Evolutionary conservation across 2,797 vertebrate species (phyloP).

Genomic region (Megaceryle alcyon): DNA sequence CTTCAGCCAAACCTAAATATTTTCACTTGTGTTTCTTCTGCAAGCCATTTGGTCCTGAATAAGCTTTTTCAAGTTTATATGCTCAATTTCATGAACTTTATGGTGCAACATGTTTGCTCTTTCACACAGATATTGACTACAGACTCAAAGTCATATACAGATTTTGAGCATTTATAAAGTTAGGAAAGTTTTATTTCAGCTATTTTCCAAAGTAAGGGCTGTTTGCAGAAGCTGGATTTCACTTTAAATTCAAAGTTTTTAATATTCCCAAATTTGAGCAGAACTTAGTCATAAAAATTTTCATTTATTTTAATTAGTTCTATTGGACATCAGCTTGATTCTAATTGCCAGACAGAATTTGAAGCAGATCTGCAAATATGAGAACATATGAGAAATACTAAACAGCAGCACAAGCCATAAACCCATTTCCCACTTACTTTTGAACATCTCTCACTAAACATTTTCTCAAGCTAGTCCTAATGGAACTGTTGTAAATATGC

Average conservation of each 20-base stretch:
- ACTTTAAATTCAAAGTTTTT: background rate
- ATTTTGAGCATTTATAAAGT: background rate
- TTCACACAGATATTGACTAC: background rate
- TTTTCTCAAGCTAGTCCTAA: slow-evolving; percentile 8
- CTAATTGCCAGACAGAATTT: background rate
- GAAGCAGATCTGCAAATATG: background rate
- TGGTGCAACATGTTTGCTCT: background rate
- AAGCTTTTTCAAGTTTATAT: background rate
- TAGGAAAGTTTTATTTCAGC: background rate
- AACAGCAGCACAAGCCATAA: background rate
- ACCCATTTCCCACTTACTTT: background rate
- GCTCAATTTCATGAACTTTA: background rate
- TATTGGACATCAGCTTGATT: background rate
- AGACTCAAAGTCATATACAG: background rate
- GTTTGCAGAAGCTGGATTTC: background rate
- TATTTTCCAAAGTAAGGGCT: background rate
- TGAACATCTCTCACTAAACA: background rate
- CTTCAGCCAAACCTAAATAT: slow-evolving; percentile 68
- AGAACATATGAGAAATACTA: background rate
- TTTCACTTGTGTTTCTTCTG: slow-evolving; percentile 54
- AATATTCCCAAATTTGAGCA: background rate
- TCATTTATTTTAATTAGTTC: background rate
- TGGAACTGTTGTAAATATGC: background rate
- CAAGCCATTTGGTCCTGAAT: background rate
- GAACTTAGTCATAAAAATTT: background rate